These are phyloP conservation scores for Machimus atricapillus DNA, from an alignment of 2,888 invertebrate species.

Conservation along the genomic window DNA sequence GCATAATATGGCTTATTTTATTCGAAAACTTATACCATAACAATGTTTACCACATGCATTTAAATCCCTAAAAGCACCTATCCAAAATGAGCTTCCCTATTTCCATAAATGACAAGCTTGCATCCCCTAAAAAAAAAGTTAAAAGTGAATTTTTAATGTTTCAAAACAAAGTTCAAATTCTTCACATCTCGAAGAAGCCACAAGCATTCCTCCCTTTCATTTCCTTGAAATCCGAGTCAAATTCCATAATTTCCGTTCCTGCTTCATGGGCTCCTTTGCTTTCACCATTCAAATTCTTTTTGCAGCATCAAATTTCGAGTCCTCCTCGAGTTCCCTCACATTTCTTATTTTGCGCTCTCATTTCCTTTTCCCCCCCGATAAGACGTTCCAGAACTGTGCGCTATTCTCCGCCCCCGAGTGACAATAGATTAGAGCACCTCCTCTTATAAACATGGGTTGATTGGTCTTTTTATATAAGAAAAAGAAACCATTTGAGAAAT, in stretches of 20 bases:
- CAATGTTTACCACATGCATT: neutral
- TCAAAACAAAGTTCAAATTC: neutral
- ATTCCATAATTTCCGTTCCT: neutral
- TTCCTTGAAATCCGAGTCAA: neutral
- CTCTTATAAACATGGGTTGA: neutral
- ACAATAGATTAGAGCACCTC: neutral
- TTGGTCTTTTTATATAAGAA: neutral
- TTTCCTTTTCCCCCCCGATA: neutral
- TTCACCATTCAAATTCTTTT: neutral
- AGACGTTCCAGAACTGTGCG: neutral
- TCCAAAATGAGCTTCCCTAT: neutral
- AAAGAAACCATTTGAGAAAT: neutral
- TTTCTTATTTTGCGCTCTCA: neutral
- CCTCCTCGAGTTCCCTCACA: neutral
- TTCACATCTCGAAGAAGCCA: neutral
- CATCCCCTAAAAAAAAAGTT: neutral
- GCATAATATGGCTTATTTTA: neutral
- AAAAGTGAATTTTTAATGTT: neutral
- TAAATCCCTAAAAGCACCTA: neutral
- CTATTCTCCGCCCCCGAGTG: neutral
- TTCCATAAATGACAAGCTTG: neutral
- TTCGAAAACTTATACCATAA: neutral
- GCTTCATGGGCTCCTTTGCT: neutral
- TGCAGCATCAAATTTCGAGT: neutral
- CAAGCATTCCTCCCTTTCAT: neutral